These are phyloP conservation scores for Bombus haemorrhoidalis DNA, from an alignment of 1,140 invertebrate genomes.

Conservation along the genomic window DNA sequence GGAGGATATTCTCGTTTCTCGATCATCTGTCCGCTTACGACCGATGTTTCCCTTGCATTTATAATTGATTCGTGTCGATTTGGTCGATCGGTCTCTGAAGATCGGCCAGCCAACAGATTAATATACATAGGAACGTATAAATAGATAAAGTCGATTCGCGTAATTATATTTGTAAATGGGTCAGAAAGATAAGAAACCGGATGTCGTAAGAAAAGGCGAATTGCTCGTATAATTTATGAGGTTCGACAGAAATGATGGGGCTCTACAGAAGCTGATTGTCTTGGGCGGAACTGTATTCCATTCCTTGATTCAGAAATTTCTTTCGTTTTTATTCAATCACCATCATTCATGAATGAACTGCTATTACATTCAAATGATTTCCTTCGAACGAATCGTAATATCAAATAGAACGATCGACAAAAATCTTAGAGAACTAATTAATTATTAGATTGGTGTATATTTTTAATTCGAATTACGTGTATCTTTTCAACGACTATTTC, in stretches of 20 bases:
- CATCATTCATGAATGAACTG: not conserved
- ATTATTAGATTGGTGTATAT: too few relatives aligned
- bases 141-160: slow-evolving; percentile 19
- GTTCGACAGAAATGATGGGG: not conserved
- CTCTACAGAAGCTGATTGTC: slow-evolving; percentile 13
- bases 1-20: too few relatives aligned
- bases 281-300: not conserved
- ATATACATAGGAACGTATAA: not conserved
- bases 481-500: not conserved
- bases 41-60: too few relatives aligned
- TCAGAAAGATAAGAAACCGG: slow-evolving; percentile 15
- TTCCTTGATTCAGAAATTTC: not conserved
- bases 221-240: slow-evolving; percentile 8
- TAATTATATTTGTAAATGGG: slow-evolving; percentile 24
- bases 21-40: too few relatives aligned
- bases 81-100: too few relatives aligned
- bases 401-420: too few relatives aligned
- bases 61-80: too few relatives aligned
- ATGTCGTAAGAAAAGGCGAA: not conserved
- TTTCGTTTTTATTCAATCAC: not conserved
- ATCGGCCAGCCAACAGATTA: too few relatives aligned
- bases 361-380: not conserved
- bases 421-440: too few relatives aligned
- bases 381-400: not conserved
- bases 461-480: not conserved